Evolutionary conservation across 2,797 vertebrate species (phyloP), one percentile per base, ranked within the genome.

Genomic region (Liparis tanakae): DNA sequence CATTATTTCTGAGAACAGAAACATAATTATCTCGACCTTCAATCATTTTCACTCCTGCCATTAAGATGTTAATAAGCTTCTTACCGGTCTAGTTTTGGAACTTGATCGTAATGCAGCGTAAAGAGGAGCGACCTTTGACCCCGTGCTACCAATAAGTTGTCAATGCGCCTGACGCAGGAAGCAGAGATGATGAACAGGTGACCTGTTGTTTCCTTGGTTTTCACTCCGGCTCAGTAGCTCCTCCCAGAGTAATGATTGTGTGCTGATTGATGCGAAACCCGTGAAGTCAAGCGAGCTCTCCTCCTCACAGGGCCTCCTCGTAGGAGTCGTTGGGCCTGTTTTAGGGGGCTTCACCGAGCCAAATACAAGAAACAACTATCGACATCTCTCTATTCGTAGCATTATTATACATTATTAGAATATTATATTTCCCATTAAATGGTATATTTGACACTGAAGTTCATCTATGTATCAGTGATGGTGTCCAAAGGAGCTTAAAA

Each of bases 241-340:
- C 74, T 73, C 9, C 37, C 70, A 55, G 53, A 72, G 57, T 65
- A 76, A 81, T 72, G 50, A 82, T 66, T 77, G 60, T 79, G 48
- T 67, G 18, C 71, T 73, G 30, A 15, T 71, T 73, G 30, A 15
- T 71, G 62, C 17, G 39, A 37, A 46, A 67, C 34, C 22, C 8
- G 14, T 71, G 65, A 71, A 79, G 70, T 77, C 58, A 30, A 76
- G 75, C 34, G 3, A 48, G 9, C 58, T 74, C 43, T 54, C 12
- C 73, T 71, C 14, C 61, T 22, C 55, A 20, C 22, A 50, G 63
- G 13, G 12, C 12, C 46, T 68, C 7, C 14, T 33, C 63, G 55
- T 41, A 20, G 10, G 48, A 65, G 60, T 44, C 48, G 44, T 34
- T 36, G 48, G 55, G 53, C 34, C 33, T 13, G 17, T 58, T 46